phyloP scores from a whole-genome alignment of 1,140 invertebrate genomes.

The Caenorhabditis latens region DNA sequence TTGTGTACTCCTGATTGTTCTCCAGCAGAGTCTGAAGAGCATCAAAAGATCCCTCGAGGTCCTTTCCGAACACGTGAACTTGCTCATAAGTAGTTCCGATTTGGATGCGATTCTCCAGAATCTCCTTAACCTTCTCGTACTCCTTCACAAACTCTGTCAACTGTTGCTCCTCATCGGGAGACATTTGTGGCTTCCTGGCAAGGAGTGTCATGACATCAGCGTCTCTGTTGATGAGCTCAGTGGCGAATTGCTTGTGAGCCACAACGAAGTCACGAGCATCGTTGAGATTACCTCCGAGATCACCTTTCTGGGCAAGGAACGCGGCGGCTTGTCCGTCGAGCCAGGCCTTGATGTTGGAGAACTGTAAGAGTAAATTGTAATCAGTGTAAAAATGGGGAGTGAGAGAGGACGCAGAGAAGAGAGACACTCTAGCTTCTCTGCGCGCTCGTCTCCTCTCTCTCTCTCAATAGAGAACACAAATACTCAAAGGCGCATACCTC shows the following conservation, averaged over 20 bases:
- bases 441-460: too few species aligned
- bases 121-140: slow-evolving; percentile 69
- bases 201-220: slow-evolving; percentile 54
- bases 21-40: slow-evolving; percentile 66
- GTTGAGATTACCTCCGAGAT: slow-evolving; percentile 67
- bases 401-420: too few species aligned
- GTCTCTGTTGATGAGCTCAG: slow-evolving; percentile 66
- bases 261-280: slow-evolving; percentile 69
- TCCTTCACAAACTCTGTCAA: slow-evolving; percentile 57
- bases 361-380: slow-evolving; percentile 48
- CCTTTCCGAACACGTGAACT: slow-evolving; percentile 70
- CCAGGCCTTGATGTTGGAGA: slow-evolving; percentile 68
- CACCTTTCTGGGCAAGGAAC: slow-evolving; percentile 69
- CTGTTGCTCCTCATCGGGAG: slow-evolving; percentile 55
- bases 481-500: too few species aligned
- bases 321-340: slow-evolving; percentile 68
- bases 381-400: too few species aligned
- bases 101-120: slow-evolving; percentile 69
- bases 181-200: slow-evolving; percentile 45
- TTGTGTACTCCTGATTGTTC: slow-evolving; percentile 66
- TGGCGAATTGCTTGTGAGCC: slow-evolving; percentile 70
- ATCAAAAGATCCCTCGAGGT: slow-evolving; percentile 72
- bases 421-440: too few species aligned
- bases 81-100: slow-evolving; percentile 71
- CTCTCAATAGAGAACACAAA: too few species aligned